Evolutionary conservation across 2,113 vertebrate species (phyloP).

Genomic region (Muscicapa adusta): DNA sequence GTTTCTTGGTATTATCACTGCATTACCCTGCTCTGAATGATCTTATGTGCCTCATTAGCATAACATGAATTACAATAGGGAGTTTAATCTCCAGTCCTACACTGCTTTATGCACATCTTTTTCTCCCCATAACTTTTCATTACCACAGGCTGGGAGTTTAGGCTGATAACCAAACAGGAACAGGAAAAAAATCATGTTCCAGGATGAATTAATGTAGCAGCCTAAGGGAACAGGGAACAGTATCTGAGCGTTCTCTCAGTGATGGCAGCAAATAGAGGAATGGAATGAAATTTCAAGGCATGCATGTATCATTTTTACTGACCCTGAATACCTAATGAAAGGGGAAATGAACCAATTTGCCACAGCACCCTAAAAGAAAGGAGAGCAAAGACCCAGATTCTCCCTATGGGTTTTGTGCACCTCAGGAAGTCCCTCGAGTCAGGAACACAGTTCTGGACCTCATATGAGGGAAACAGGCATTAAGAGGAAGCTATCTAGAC

Average conservation of each 20-base stretch:
- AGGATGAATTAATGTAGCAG: neutral
- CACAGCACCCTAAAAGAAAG: neutral
- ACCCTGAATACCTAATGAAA: neutral
- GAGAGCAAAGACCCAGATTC: neutral
- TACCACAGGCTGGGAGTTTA: neutral
- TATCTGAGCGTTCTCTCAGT: neutral
- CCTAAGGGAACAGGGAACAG: neutral
- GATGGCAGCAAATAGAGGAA: neutral
- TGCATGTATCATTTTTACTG: neutral
- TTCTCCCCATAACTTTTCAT: constrained; percentile 31
- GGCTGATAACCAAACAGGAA: neutral
- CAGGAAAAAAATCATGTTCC: neutral
- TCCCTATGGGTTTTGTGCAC: neutral
- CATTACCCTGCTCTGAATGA: constrained; percentile 6
- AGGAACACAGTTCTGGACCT: neutral
- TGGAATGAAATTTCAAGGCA: neutral
- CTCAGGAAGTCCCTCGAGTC: neutral
- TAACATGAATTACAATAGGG: constrained; percentile 23
- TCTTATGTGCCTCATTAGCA: constrained; percentile 31
- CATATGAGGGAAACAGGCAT: neutral
- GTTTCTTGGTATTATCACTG: constrained; percentile 23
- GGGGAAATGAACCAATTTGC: neutral
- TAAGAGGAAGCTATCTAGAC: neutral
- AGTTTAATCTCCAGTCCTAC: constrained; percentile 18
- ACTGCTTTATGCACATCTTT: neutral